Evolutionary conservation across 2,113 vertebrate species (phyloP).

Genomic region (Antigone vipio): DNA sequence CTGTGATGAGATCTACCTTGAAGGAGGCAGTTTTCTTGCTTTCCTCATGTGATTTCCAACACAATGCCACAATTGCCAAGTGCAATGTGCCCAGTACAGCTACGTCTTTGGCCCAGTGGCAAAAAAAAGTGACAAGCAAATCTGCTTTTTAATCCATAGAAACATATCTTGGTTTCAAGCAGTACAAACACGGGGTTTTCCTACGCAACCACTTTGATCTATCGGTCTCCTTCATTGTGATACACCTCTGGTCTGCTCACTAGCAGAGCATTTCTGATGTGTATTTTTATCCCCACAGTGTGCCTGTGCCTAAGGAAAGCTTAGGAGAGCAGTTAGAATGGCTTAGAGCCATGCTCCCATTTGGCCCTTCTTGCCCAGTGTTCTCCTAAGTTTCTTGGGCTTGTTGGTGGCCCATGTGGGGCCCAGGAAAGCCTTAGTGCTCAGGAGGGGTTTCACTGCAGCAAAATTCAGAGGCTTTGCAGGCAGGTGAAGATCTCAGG

Average conservation of each 20-base stretch:
- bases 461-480: background rate
- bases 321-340: background rate
- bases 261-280: background rate
- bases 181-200: background rate
- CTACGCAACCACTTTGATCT: background rate
- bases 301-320: background rate
- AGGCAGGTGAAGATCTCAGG: background rate
- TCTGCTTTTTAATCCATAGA: background rate
- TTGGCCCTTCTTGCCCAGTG: background rate
- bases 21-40: background rate
- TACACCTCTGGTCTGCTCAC: background rate
- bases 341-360: background rate
- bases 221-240: background rate
- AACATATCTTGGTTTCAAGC: background rate
- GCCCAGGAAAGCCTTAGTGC: background rate
- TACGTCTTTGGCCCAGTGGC: background rate
- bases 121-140: background rate
- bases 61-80: background rate
- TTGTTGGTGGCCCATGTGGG: rapidly evolving
- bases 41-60: background rate
- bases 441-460: background rate
- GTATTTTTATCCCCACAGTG: background rate
- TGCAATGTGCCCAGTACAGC: background rate
- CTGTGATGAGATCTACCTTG: background rate
- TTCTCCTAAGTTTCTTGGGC: background rate